phyloP scores from a whole-genome alignment of 1,140 invertebrate species.

The Bactericera cockerelli region DNA sequence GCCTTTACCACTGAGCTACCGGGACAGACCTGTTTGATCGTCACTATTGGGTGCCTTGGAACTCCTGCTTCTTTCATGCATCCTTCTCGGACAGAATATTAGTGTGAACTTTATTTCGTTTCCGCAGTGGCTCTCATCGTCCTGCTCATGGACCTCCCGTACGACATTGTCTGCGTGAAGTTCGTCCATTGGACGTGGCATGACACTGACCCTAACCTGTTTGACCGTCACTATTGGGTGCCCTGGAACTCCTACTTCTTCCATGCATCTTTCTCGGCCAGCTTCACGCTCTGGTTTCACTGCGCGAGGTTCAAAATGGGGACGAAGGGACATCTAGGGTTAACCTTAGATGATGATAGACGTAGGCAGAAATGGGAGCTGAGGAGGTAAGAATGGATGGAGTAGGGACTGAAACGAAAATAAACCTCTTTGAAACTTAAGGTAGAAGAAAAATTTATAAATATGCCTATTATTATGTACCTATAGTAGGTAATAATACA shows the following conservation, averaged over 20 bases:
- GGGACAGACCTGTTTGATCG: constrained; percentile 60
- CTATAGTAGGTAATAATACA: too few species aligned
- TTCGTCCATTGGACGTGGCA: constrained; percentile 75
- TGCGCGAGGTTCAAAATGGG: too few species aligned
- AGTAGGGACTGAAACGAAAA: too few species aligned
- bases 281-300: constrained; percentile 52
- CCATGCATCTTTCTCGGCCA: constrained; percentile 54
- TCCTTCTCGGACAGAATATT: constrained; percentile 54
- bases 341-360: too few species aligned
- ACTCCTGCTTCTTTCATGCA: constrained; percentile 67
- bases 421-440: too few species aligned
- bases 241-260: constrained; percentile 68
- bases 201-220: constrained; percentile 67
- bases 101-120: too few species aligned
- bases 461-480: too few species aligned
- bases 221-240: constrained; percentile 61
- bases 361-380: not conserved
- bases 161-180: constrained; percentile 63
- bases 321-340: constrained; percentile 35
- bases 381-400: too few species aligned
- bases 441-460: too few species aligned
- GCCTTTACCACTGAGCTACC: too few species aligned
- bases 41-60: constrained; percentile 62
- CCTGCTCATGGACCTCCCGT: constrained; percentile 61
- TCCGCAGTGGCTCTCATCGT: constrained; percentile 49